phyloP scores from a whole-genome alignment of 2,888 invertebrate genomes.

The Empis stercorea region DNA sequence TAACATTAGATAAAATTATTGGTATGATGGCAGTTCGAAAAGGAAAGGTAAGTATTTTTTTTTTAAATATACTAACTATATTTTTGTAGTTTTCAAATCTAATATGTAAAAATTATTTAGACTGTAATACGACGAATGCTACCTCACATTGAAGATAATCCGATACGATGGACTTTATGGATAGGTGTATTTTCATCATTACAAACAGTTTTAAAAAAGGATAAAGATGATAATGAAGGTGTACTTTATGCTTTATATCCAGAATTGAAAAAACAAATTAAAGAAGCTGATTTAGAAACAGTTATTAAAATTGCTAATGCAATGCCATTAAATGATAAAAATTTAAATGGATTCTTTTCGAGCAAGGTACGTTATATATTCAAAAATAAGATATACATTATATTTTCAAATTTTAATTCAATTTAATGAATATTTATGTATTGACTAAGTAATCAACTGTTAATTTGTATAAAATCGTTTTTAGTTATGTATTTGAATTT shows the following conservation, averaged over 20 bases:
- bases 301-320: conserved; percentile 27
- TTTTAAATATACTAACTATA: too few species aligned
- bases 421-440: too few species aligned
- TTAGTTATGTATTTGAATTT: too few species aligned
- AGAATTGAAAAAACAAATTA: conserved; percentile 31
- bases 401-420: too few species aligned
- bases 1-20: conserved; percentile 55
- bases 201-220: conserved; percentile 32
- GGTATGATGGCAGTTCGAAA: conserved; percentile 67
- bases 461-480: too few species aligned
- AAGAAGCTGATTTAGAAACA: conserved; percentile 27
- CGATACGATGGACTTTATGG: conserved; percentile 33
- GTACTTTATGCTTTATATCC: conserved; percentile 30
- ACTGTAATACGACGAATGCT: conserved; percentile 54
- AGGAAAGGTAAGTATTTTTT: conserved; percentile 50
- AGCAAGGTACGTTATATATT: conserved; percentile 28
- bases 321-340: conserved; percentile 29
- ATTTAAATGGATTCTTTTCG: conserved; percentile 29
- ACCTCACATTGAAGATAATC: conserved; percentile 35
- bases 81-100: too few species aligned
- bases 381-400: too few species aligned
- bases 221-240: conserved; percentile 33
- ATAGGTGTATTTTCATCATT: conserved; percentile 30
- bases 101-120: conserved; percentile 32
- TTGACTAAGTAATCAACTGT: too few species aligned